phyloP scores from a whole-genome alignment of 2,888 invertebrate species.

The Cepaea hortensis region DNA sequence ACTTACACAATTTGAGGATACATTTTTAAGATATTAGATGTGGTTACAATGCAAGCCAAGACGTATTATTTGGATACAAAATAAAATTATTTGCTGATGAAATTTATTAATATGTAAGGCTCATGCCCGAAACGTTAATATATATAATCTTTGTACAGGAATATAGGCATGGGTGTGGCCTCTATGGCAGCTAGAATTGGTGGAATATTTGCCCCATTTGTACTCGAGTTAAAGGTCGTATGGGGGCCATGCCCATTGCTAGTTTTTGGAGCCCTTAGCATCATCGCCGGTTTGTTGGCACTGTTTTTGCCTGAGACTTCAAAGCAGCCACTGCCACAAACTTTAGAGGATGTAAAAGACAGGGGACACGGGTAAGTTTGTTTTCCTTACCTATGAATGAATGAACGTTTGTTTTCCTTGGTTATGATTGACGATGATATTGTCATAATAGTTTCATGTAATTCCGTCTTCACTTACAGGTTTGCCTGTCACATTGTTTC shows the following conservation, averaged over 20 bases:
- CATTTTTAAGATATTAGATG: no score
- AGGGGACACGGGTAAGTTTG: slow-evolving; percentile 39
- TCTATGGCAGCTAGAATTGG: slow-evolving; percentile 61
- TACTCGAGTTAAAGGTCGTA: slow-evolving; percentile 53
- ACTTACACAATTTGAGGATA: no score
- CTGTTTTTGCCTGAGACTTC: slow-evolving; percentile 61
- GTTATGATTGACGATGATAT: neutral
- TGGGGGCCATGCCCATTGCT: slow-evolving; percentile 55
- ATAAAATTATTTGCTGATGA: no score
- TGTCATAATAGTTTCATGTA: neutral
- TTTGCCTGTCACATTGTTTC: neutral
- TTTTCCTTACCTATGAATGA: neutral
- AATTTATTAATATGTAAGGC: no score
- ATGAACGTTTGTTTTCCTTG: neutral
- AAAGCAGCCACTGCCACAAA: slow-evolving; percentile 57
- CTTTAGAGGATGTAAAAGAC: slow-evolving; percentile 55
- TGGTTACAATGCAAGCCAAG: no score
- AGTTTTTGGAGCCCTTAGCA: slow-evolving; percentile 56
- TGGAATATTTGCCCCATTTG: slow-evolving; percentile 58
- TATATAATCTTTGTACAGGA: slow-evolving; percentile 50
- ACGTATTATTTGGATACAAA: no score
- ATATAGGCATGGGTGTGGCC: slow-evolving; percentile 59
- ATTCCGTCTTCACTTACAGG: neutral
- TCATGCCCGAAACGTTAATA: no score
- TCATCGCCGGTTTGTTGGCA: slow-evolving; percentile 54